Percentiles rank a stretch among this genome's conserved stretches.
These are phyloP conservation scores for Botrylloides violaceus DNA, from an alignment of 23 tunicate species.

Conservation along the genomic window DNA sequence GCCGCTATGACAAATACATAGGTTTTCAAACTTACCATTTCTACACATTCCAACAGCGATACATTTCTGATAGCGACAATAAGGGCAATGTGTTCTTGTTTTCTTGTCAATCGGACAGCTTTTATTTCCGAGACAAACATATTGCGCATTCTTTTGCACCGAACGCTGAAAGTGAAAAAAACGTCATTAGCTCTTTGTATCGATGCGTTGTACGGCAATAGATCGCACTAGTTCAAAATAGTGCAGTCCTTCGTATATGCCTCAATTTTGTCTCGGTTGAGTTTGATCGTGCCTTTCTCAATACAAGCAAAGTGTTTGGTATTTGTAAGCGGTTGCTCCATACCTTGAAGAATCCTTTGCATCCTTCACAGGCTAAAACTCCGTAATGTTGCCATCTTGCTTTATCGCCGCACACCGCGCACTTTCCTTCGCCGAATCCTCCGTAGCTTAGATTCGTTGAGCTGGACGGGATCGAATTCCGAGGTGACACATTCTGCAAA, in stretches of 20 bases:
- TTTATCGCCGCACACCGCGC: slow-evolving; percentile 98
- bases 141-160: slow-evolving; percentile 95
- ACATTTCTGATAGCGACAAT: slow-evolving; percentile 93
- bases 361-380: slow-evolving; percentile 97
- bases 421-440: slow-evolving; percentile 45
- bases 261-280: too few relatives aligned
- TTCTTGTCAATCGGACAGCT: slow-evolving; percentile 93
- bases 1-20: too few relatives aligned
- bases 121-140: slow-evolving; percentile 84
- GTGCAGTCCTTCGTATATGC: too few relatives aligned
- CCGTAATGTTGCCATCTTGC: slow-evolving; percentile 99
- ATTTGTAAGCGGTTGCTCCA: background rate
- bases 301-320: too few relatives aligned
- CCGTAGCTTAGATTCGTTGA: slow-evolving; percentile 25
- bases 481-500: slow-evolving; percentile 15
- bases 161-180: slow-evolving; percentile 63
- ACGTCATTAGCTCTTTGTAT: too few relatives aligned
- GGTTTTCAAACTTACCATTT: slow-evolving; percentile 92
- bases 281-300: too few relatives aligned
- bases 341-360: slow-evolving; percentile 99
- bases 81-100: slow-evolving; percentile 97
- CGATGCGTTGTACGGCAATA: too few relatives aligned
- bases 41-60: slow-evolving; percentile 89
- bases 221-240: too few relatives aligned
- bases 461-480: slow-evolving; percentile 14